phyloP scores from a whole-genome alignment of 2,113 vertebrate species.

The Eira barbara region DNA sequence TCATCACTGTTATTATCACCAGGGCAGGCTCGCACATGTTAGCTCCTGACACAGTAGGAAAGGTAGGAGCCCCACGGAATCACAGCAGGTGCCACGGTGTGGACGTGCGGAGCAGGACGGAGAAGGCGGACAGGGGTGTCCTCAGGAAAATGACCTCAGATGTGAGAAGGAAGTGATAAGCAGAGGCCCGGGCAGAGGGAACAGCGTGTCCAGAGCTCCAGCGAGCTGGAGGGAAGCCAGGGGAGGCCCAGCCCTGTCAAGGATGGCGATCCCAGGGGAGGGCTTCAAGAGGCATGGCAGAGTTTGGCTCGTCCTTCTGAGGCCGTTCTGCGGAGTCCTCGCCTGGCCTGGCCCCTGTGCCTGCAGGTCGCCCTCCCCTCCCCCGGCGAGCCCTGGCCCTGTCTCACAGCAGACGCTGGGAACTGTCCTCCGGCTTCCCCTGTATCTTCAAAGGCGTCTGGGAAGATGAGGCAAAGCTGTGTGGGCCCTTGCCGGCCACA shows the following conservation, averaged over 20 bases:
- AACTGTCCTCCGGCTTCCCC: not conserved
- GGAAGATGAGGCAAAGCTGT: not conserved
- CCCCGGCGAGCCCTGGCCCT: not conserved
- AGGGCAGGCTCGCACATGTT: not conserved
- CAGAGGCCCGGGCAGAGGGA: not conserved
- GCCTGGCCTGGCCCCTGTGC: not conserved
- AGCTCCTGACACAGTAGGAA: not conserved
- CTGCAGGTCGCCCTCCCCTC: not conserved
- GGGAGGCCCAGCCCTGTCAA: not conserved
- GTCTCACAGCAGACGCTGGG: not conserved
- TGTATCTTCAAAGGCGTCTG: not conserved
- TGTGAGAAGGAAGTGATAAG: not conserved
- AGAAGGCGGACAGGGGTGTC: accelerated
- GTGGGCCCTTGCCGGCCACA: not conserved
- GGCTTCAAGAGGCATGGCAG: too few species aligned
- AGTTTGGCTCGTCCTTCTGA: not conserved
- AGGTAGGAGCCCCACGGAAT: not conserved
- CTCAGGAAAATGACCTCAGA: not conserved
- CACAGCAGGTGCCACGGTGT: not conserved
- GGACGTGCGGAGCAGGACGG: not conserved
- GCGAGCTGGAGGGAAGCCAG: not conserved
- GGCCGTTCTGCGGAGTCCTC: not conserved
- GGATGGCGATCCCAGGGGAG: accelerated
- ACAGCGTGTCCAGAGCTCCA: accelerated
- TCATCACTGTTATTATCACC: accelerated